Base-by-base conservation (phyloP, 2,888 invertebrate species). In the Augiades crinisus region DNA sequence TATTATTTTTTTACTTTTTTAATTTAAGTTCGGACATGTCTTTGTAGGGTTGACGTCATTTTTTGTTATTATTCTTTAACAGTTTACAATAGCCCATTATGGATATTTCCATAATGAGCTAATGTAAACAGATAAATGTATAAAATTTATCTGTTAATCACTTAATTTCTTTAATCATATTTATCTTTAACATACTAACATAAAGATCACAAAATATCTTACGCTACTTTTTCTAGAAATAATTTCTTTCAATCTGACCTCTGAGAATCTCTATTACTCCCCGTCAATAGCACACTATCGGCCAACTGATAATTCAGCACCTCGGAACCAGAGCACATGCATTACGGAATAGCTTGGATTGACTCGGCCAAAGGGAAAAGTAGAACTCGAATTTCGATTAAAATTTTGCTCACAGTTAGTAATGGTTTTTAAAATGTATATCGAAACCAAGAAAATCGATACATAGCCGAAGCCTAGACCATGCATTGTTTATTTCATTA, bases 341-440 rank as follows among this genome's bases (percentile, higher is more conserved):
- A 72, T 77, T 70, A 78, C 62, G 65, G 61, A 69, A 67, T 66
- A 65, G 66, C 68, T 72, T 68, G 72, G 68, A 68, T 75, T 70
- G 70, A 72, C 70, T 66, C 63, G 61, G 65, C 47, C 24, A 37
- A 21, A 5, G 8, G 30, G 30, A 51, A 44, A 51, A 31, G 31
- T 37, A 14, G 41, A 33, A 21, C 33, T 51, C 17, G 12, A 27
- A 37, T 34, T 36, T 44, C 36, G 8, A 46, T 46, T 22, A 46
- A 6, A 13, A 36, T 46, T 34, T 46, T 36, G 12, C 13, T 31
- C 13, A 4, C 7, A 33, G 27, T 10, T 10, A 27, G 3, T 27
- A 10, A 4, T 4, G 19, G 19, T 3, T 19, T 19, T 19, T 19
- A 19, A 5, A 19, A 5, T 19, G n/a, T n/a, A n/a, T n/a, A n/a